Evolutionary conservation across 2,113 vertebrate genomes (phyloP).

Genomic region (Phrynocephalus versicolor): DNA sequence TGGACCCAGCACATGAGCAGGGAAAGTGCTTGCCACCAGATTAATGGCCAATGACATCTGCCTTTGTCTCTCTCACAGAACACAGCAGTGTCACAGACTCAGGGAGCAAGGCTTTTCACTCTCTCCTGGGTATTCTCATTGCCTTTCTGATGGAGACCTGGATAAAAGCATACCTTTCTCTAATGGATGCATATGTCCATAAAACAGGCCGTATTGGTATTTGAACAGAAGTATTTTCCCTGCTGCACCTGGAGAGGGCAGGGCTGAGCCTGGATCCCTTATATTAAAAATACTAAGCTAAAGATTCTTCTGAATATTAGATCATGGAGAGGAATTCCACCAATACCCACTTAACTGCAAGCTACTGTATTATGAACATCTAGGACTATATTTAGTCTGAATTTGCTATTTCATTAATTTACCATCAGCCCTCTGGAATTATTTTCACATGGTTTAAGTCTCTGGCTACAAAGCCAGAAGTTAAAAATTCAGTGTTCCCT

Average conservation of each 20-base stretch:
- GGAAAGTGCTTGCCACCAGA: constrained; percentile 13
- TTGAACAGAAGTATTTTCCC: background rate
- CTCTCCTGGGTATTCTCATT: background rate
- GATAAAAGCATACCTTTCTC: background rate
- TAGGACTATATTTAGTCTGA: too few relatives aligned
- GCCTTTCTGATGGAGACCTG: background rate
- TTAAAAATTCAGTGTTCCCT: too few relatives aligned
- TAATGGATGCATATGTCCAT: background rate
- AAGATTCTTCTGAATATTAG: too few relatives aligned
- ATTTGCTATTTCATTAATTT: too few relatives aligned
- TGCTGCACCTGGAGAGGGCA: background rate
- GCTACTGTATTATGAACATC: too few relatives aligned
- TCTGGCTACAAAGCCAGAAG: too few relatives aligned
- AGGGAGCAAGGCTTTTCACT: background rate
- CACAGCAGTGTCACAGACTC: background rate
- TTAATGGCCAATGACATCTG: constrained; percentile 12
- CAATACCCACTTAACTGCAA: too few relatives aligned
- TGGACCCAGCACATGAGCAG: constrained; percentile 5
- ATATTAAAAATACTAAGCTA: too few relatives aligned
- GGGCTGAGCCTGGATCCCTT: background rate
- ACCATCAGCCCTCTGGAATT: background rate
- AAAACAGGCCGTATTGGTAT: background rate
- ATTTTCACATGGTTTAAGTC: background rate
- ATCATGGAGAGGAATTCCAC: too few relatives aligned
- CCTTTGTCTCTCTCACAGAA: background rate